A percentile compares a stretch with the other conserved stretches of the same genome.
Evolutionary conservation across 2,113 vertebrate species (phyloP).

Genomic region (Passer montanus): DNA sequence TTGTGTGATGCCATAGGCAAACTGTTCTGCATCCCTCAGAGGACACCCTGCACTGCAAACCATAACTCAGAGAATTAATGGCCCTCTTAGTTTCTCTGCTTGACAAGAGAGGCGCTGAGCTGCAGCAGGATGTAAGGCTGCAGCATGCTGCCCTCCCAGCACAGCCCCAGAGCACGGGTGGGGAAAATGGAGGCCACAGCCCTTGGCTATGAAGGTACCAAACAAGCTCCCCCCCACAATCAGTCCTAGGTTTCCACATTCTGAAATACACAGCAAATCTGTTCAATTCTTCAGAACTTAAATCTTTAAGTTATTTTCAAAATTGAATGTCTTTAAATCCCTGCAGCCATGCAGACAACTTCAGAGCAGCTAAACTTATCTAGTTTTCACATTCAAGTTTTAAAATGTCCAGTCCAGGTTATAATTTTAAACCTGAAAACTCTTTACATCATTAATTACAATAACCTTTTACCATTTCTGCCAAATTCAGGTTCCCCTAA

Average conservation of each 20-base stretch:
- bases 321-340: neutral
- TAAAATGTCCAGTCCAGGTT: neutral
- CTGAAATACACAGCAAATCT: neutral
- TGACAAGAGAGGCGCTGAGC: neutral
- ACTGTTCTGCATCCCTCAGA: neutral
- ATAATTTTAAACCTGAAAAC: neutral
- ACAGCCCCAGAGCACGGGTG: rapidly evolving
- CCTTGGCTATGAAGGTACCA: neutral
- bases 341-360: neutral
- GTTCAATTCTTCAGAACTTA: neutral
- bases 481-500: neutral
- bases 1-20: neutral
- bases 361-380: neutral
- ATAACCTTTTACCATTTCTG: neutral
- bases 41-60: neutral
- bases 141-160: neutral
- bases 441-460: neutral
- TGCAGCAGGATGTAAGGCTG: neutral
- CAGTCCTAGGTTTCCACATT: neutral
- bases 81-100: neutral
- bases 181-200: neutral
- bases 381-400: neutral
- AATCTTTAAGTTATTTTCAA: neutral
- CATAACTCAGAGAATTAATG: neutral
- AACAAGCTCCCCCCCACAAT: rapidly evolving